Evolutionary conservation across 2,888 invertebrate genomes (phyloP).

Genomic region (Anoncus sp.): DNA sequence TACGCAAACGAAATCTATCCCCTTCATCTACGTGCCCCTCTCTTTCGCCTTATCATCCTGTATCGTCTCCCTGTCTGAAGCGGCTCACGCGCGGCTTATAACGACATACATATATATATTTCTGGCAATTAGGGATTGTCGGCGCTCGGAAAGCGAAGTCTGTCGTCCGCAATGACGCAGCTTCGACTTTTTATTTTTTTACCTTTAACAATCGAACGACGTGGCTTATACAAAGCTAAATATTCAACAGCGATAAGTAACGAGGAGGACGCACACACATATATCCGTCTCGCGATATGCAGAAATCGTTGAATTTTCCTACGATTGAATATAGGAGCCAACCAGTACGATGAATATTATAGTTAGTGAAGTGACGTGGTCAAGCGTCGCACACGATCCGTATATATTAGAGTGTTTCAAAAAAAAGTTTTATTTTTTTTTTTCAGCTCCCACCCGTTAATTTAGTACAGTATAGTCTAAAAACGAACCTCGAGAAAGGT

Average conservation of each 20-base stretch:
- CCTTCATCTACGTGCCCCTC: neutral
- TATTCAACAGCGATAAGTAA: slow-evolving; percentile 12
- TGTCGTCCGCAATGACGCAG: neutral
- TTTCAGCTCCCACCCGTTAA: no score
- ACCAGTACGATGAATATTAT: slow-evolving; percentile 14
- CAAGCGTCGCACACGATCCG: slow-evolving; percentile 30
- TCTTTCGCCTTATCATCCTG: slow-evolving; percentile 6
- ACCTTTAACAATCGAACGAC: neutral
- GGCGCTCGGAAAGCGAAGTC: neutral
- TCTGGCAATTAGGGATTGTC: slow-evolving; percentile 27
- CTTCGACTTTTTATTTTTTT: neutral
- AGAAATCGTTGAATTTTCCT: slow-evolving; percentile 16
- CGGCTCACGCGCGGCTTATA: slow-evolving; percentile 12
- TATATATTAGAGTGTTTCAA: no score
- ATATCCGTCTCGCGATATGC: neutral
- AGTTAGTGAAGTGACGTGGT: slow-evolving; percentile 26
- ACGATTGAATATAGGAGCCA: neutral
- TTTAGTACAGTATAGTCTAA: no score
- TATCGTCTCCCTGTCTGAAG: neutral
- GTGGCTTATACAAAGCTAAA: slow-evolving; percentile 1
- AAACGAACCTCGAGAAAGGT: no score
- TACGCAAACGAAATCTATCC: slow-evolving; percentile 16
- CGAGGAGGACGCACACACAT: neutral
- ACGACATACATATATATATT: slow-evolving; percentile 4
- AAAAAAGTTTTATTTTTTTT: no score